Base-by-base conservation (phyloP, 2,888 invertebrate genomes). In the Heteromurus nitidus region DNA sequence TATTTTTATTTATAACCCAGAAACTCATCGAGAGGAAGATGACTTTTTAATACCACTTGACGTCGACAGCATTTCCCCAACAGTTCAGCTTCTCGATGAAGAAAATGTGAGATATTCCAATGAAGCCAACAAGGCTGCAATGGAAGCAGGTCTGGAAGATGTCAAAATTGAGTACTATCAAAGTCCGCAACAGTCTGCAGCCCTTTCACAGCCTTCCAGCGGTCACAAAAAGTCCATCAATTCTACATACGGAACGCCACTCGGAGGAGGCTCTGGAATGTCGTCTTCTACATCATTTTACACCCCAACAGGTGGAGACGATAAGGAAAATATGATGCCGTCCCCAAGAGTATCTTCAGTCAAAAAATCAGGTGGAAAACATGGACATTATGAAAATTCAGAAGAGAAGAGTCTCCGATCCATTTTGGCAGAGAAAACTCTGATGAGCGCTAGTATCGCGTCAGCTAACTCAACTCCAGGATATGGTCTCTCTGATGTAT, bases 21-120 rank as follows among this genome's bases (percentile, higher is more conserved):
- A 80, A 67, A 83, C 84, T 0, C 85, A 85, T 55, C 74, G 80
- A 26, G 85, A 85, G 47, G 85, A 85, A 50, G 84, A 85, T 64
- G 85, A 85, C 42, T 85, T 84, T 55, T 70, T 85, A 28, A 36
- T 84, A 30, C 82, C 85, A 16, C 55, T 79, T 18, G 85, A 83
- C 1, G 47, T 73, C 20, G 58, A 62, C 24, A 70, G 67, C 3
- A 64, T 82, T 20, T 69, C 73, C 5, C 80, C 84, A 11, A 84
- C 84, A 16, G 77, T 80, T 26, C 84, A 80, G 18, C 60, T 81
- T 47, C 28, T 84, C 9, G 20, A 80, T 26, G 18, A 26, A 1
- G 42, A 68, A 13, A 67, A 80, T 16, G 24, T 28, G 7, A 36
- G 42, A 22, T 73, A 58, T 20, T 55, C 64, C 1, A 79, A 74